Evolutionary conservation across 2,888 invertebrate genomes (phyloP).

Genomic region (Aplocera efformata): DNA sequence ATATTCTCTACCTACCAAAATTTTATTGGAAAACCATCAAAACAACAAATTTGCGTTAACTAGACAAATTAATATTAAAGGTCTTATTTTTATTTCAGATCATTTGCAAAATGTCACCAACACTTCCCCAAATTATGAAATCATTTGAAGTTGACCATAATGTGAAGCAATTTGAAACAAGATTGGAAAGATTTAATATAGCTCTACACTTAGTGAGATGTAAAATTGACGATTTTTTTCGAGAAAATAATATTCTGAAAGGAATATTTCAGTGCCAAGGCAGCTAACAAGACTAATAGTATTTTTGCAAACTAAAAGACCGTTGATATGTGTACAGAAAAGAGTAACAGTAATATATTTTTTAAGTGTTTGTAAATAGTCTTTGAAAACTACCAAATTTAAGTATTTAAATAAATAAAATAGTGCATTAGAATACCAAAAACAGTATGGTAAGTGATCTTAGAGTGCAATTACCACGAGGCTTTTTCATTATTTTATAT

Average conservation of each 20-base stretch:
- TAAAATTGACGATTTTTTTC: slow-evolving; percentile 81
- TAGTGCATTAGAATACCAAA: slow-evolving; percentile 16
- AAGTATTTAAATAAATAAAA: slow-evolving; percentile 15
- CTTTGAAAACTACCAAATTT: slow-evolving; percentile 6
- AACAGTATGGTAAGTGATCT: slow-evolving; percentile 5
- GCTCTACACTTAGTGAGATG: slow-evolving; percentile 80
- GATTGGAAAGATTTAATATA: slow-evolving; percentile 64
- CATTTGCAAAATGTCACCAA: slow-evolving; percentile 83
- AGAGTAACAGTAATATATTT: slow-evolving; percentile 18
- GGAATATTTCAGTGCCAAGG: slow-evolving; percentile 7
- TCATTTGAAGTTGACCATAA: slow-evolving; percentile 65
- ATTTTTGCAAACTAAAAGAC: slow-evolving; percentile 6
- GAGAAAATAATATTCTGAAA: slow-evolving; percentile 69
- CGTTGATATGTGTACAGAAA: slow-evolving; percentile 1
- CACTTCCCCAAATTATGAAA: slow-evolving; percentile 76
- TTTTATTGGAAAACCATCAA: no score
- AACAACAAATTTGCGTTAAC: no score
- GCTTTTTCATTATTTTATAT: slow-evolving; percentile 15
- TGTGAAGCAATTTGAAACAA: slow-evolving; percentile 58
- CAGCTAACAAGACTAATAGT: slow-evolving; percentile 1
- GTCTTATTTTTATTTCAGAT: no score
- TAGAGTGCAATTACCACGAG: slow-evolving; percentile 16
- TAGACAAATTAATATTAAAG: no score
- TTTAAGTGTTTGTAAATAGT: slow-evolving; percentile 9
- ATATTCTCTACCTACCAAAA: no score